Base-by-base conservation (phyloP, 2,888 invertebrate genomes). In the Allygus modestus region DNA sequence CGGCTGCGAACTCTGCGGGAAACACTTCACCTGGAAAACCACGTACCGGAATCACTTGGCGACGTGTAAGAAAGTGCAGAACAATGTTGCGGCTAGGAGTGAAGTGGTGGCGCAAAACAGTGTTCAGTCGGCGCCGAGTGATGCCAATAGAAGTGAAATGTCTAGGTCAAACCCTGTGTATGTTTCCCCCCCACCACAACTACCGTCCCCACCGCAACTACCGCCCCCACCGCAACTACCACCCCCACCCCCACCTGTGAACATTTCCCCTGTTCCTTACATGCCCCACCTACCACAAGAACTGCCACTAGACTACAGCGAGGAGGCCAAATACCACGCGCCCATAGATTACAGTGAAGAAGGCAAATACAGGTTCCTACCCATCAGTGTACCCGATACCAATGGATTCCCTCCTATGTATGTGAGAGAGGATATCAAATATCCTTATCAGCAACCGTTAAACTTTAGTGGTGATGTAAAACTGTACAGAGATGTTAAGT, bases 291-390 rank as follows among this genome's bases (percentile, higher is more conserved):
- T 73, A n/a, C 41, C 73, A n/a, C 73, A 73, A 73, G 73, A 73
- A 73, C 37, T 41, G 20, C 73, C 73, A 1, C 31, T 73, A 9
- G 73, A 73, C 43, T 73, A 73, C 41, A 73, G 73, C 41, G 73
- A 73, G 12, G 73, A 73, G n/a, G 43, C 73, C 12, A 73, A 73
- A n/a, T 73, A 73, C 23, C 31, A 41, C 23, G 41, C 41, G 17
- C 73, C 73, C 5, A 73, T 73, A 37, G 73, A 73, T 7, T 37
- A 73, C 20, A 41, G 37, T 7, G 43, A 73, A 12, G 37, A 73
- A 23, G n/a, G 23, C 23, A 41, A 73, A 20, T 37, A 41, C 20
- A 54, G 54, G 54, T 54, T 54, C 23, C 23, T 54, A 54, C 54
- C 54, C 20, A 54, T 54, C 54, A 23, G 54, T 15, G 12, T 33